Percentiles rank a stretch among this genome's conserved stretches.
These are phyloP conservation scores for Pluvialis apricaria DNA, from an alignment of 2,113 vertebrate genomes.

Conservation along the genomic window DNA sequence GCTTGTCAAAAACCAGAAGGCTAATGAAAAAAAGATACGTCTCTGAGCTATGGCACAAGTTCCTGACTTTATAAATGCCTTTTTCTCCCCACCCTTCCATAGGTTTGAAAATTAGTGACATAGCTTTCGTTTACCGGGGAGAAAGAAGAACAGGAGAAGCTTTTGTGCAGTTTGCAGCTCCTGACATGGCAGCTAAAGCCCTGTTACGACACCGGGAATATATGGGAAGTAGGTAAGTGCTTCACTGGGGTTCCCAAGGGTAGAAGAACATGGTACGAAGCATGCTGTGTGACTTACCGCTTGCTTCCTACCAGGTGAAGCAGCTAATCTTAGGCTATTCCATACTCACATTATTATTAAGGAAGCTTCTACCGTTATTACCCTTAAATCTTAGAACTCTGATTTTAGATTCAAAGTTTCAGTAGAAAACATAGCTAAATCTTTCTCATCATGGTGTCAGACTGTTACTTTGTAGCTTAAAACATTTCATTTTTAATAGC, in stretches of 20 bases:
- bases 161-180: conserved; percentile 85
- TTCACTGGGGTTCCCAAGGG: too few species aligned
- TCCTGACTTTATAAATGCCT: neutral
- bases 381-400: too few species aligned
- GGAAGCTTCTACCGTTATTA: neutral
- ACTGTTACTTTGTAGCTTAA: neutral
- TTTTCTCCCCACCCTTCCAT: neutral
- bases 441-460: neutral
- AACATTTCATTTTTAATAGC: too few species aligned
- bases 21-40: neutral
- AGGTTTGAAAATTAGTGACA: conserved; percentile 77
- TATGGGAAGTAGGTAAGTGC: conserved; percentile 85
- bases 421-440: neutral
- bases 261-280: rapidly evolving
- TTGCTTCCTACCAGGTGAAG: neutral
- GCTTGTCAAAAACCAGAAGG: neutral
- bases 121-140: conserved; percentile 79
- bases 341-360: rapidly evolving
- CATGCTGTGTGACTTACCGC: too few species aligned
- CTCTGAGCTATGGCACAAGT: neutral
- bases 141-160: conserved; percentile 83
- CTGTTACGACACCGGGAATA: conserved; percentile 79
- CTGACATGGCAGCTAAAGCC: conserved; percentile 81
- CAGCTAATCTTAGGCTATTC: too few species aligned
- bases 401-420: neutral